A percentile compares a stretch with the other conserved stretches of the same genome.
phyloP scores from a whole-genome alignment of 2,113 vertebrate genomes.

The Anthoscopus minutus region DNA sequence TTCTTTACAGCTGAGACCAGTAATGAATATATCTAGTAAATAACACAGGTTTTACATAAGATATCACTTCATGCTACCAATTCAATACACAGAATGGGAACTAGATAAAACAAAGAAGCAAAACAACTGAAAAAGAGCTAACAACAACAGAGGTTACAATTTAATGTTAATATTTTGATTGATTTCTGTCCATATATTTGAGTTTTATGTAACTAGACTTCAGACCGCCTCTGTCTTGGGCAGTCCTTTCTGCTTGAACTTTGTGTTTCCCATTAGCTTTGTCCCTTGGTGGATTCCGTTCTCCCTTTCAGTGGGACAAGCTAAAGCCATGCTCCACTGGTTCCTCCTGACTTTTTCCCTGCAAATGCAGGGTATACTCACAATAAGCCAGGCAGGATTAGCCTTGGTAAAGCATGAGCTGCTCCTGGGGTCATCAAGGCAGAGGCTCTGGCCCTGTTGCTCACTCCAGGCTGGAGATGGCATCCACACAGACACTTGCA shows the following conservation, averaged over 20 bases:
- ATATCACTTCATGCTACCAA: neutral
- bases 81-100: neutral
- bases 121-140: neutral
- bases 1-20: neutral
- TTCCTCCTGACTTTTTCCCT: neutral
- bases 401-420: neutral
- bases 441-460: neutral
- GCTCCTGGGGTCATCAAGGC: neutral
- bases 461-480: neutral
- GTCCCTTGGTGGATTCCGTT: neutral
- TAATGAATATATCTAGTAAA: neutral
- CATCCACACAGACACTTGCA: too few relatives aligned
- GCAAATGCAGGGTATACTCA: too few relatives aligned
- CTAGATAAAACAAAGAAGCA: neutral
- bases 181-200: neutral
- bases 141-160: neutral
- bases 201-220: neutral
- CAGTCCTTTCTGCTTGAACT: neutral
- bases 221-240: neutral
- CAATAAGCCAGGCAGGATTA: neutral
- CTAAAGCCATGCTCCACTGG: too few relatives aligned
- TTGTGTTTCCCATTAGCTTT: accelerated
- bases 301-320: neutral
- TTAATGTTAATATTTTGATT: neutral
- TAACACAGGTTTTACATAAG: neutral